Evolutionary conservation across 2,113 vertebrate genomes (phyloP).

Genomic region (Orycteropus afer): DNA sequence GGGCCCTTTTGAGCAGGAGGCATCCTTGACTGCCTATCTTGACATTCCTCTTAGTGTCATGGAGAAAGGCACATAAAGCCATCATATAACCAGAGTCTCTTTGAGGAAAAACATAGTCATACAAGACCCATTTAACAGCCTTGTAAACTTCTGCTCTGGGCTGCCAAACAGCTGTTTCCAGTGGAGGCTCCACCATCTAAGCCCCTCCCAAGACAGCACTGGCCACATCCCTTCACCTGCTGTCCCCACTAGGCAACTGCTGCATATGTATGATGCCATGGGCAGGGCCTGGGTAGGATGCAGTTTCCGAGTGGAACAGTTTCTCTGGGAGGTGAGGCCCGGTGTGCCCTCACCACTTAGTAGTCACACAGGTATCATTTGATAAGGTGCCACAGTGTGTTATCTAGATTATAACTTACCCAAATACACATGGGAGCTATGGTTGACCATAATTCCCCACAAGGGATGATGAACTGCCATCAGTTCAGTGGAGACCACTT

Average conservation of each 20-base stretch:
- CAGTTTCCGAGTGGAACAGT: background rate
- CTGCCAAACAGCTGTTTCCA: background rate
- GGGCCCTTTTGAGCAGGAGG: background rate
- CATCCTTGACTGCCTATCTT: background rate
- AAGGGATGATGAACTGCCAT: fast-evolving
- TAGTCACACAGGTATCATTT: background rate
- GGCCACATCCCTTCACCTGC: background rate
- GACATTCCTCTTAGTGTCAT: background rate
- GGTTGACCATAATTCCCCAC: background rate
- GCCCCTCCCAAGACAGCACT: background rate
- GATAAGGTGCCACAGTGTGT: background rate
- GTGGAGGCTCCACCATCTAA: too few species aligned
- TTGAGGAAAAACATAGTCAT: background rate
- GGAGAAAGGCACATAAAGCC: background rate
- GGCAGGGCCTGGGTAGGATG: background rate
- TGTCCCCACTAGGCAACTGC: background rate
- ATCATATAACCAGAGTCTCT: background rate
- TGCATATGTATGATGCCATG: fast-evolving
- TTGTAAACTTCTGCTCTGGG: background rate
- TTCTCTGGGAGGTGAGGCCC: background rate
- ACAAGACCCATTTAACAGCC: background rate
- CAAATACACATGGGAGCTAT: too few species aligned
- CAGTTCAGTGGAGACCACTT: background rate
- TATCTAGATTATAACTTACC: background rate
- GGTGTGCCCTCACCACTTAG: background rate